phyloP scores from a whole-genome alignment of 1,140 invertebrate species.

The Drosophila willistoni region DNA sequence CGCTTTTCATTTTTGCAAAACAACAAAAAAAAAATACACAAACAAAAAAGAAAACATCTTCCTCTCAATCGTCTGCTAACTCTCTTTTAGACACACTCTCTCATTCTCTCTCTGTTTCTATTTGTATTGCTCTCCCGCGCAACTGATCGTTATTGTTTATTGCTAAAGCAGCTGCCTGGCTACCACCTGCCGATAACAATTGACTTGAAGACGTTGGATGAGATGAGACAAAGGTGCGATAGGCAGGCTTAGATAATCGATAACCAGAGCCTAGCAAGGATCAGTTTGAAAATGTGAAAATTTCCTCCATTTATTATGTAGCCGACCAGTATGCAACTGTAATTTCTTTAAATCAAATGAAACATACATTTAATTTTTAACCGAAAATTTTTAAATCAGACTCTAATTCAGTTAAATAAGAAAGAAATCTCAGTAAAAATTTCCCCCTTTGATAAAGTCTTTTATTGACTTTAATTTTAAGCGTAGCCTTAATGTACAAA shows the following conservation, averaged over 20 bases:
- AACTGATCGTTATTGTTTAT: constrained; percentile 8
- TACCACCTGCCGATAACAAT: constrained; percentile 60
- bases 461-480: too few species aligned
- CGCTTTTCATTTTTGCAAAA: constrained; percentile 36
- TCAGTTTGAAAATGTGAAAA: background rate
- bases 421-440: too few species aligned
- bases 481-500: too few species aligned
- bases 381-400: too few species aligned
- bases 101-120: constrained; percentile 19
- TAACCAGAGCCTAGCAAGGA: background rate
- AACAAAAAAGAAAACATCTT: constrained; percentile 20
- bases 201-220: background rate
- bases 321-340: too few species aligned
- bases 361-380: too few species aligned
- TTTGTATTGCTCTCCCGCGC: background rate
- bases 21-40: constrained; percentile 20
- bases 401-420: too few species aligned
- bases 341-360: too few species aligned
- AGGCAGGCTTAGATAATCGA: constrained; percentile 2
- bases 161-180: constrained; percentile 53
- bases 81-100: constrained; percentile 12
- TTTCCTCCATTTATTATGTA: background rate
- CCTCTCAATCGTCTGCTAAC: background rate
- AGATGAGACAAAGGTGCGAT: constrained; percentile 25
- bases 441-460: too few species aligned